phyloP scores from a whole-genome alignment of 2,797 vertebrate genomes.

The Lemur catta region DNA sequence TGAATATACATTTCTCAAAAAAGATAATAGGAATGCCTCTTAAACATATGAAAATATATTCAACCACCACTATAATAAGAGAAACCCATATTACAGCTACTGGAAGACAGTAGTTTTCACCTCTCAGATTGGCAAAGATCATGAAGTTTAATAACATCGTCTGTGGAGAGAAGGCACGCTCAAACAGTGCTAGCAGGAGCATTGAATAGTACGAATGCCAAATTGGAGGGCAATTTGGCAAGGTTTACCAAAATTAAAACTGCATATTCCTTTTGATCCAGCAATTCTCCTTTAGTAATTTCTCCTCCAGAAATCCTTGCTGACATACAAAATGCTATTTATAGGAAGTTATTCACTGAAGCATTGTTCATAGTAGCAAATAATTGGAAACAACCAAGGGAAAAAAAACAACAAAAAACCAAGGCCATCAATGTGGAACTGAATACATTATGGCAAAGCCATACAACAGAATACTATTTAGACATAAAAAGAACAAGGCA shows the following conservation, averaged over 20 bases:
- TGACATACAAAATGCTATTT: constrained; percentile 60
- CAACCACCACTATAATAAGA: not conserved
- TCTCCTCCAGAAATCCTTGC: constrained; percentile 46
- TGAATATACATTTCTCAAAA: not conserved
- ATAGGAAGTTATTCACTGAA: constrained; percentile 52
- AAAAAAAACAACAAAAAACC: not conserved
- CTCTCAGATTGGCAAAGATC: not conserved
- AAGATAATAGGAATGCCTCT: not conserved
- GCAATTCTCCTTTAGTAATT: constrained; percentile 27
- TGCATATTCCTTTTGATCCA: constrained; percentile 39
- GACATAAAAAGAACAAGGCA: not conserved
- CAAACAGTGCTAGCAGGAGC: not conserved
- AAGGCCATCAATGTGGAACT: not conserved
- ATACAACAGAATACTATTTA: not conserved
- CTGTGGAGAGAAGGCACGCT: not conserved
- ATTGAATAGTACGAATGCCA: not conserved
- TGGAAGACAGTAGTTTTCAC: not conserved
- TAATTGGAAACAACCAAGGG: not conserved
- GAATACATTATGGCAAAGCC: not conserved
- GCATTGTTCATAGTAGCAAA: constrained; percentile 44
- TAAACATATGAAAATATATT: not conserved
- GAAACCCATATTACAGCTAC: not conserved
- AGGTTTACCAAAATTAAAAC: constrained; percentile 28
- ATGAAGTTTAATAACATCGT: not conserved
- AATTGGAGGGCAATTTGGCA: constrained; percentile 49